phyloP scores from a whole-genome alignment of 2,113 vertebrate species.

The Athene cunicularia region DNA sequence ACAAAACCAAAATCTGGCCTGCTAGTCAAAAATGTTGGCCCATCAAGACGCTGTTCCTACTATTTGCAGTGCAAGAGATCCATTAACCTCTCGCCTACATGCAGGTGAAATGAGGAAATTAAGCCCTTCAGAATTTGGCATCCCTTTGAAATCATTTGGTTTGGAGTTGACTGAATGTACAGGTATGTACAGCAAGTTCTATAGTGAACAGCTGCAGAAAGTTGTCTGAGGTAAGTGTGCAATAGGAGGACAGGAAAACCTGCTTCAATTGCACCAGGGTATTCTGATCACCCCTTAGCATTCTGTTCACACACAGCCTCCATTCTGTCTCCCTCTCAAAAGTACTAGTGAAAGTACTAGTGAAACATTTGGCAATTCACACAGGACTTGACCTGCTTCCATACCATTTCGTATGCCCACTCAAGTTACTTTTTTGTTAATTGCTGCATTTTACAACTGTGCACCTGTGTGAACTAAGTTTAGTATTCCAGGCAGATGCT shows the following conservation, averaged over 20 bases:
- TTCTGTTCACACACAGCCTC: background rate
- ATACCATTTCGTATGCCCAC: background rate
- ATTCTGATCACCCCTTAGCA: background rate
- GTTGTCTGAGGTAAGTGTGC: background rate
- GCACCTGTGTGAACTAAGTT: background rate
- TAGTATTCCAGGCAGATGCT: background rate
- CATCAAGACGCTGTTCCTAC: background rate
- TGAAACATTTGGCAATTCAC: background rate
- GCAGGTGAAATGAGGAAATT: background rate
- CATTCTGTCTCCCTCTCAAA: background rate
- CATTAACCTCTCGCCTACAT: background rate
- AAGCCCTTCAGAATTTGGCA: background rate
- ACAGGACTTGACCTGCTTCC: background rate
- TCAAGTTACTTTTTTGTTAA: background rate
- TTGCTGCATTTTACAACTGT: background rate
- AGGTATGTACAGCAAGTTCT: background rate
- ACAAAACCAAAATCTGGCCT: background rate
- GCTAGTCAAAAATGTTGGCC: background rate
- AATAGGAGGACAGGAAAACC: background rate
- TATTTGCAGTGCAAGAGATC: background rate
- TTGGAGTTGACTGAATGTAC: background rate
- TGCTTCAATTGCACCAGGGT: background rate
- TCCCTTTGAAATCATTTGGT: background rate
- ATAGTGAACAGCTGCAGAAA: rapidly evolving
- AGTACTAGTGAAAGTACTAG: background rate